Conservation (phyloP, 2,888 invertebrate species). For the Drosophila demipolita region DNA sequence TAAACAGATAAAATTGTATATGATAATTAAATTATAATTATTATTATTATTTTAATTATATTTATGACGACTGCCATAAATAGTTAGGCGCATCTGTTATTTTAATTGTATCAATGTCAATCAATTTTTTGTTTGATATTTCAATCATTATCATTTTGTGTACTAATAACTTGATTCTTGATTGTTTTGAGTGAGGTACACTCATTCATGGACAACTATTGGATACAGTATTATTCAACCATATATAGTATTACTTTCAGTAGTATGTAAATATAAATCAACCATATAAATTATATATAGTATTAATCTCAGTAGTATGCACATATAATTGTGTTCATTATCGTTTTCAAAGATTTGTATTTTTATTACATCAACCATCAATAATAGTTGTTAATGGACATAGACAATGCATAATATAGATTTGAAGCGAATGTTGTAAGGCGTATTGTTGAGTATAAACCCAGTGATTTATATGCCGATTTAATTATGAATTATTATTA, state of each 20-base stretch:
- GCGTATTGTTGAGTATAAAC: not conserved
- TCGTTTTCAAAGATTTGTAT: not conserved
- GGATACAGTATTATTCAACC: not conserved
- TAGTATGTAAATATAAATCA: conserved; percentile 20
- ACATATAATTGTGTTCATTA: conserved; percentile 3
- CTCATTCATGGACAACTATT: conserved; percentile 19
- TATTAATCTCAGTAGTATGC: conserved; percentile 21
- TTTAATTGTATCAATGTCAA: not conserved
- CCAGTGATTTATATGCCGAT: not conserved
- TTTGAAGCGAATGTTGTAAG: not conserved
- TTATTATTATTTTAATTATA: not conserved
- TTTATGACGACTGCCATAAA: not conserved
- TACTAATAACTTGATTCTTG: conserved; percentile 7
- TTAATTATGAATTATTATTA: not conserved
- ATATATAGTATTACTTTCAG: conserved; percentile 2
- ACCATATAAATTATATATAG: not conserved
- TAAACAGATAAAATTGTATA: not conserved
- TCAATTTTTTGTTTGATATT: not conserved
- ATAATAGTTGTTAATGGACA: conserved; percentile 14
- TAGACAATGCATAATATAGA: not conserved
- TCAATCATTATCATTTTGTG: not conserved
- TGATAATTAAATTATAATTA: not conserved
- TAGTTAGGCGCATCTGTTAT: not conserved
- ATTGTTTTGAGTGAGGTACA: not conserved
- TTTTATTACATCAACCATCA: not conserved